These are phyloP conservation scores for Trachops cirrhosus DNA, from an alignment of 2,797 vertebrate species.

Conservation along the genomic window DNA sequence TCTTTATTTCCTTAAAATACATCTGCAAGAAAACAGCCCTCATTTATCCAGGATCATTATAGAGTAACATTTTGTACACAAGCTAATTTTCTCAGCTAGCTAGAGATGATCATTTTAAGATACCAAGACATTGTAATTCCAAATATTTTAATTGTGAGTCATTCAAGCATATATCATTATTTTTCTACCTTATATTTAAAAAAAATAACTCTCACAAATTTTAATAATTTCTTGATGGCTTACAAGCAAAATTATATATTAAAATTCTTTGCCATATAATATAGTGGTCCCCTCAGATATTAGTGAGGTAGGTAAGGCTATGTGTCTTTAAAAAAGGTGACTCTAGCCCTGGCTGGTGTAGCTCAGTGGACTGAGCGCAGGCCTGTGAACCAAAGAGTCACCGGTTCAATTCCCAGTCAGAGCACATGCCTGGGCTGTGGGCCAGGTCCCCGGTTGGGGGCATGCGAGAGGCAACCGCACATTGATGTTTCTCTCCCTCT, in stretches of 20 bases:
- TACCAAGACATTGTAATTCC: not conserved
- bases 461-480: no score
- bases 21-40: not conserved
- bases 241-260: not conserved
- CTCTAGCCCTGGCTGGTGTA: not conserved
- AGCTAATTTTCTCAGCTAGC: not conserved
- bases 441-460: no score
- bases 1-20: not conserved
- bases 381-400: no score
- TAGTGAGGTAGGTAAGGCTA: not conserved
- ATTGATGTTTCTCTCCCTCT: no score
- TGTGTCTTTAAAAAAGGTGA: not conserved
- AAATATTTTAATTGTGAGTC: not conserved
- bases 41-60: not conserved
- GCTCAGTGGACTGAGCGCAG: no score
- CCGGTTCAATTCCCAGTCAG: no score
- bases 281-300: not conserved
- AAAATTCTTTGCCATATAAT: not conserved
- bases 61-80: not conserved
- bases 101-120: not conserved
- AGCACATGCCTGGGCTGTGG: no score
- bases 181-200: not conserved
- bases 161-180: not conserved
- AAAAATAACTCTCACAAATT: not conserved
- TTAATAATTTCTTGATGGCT: not conserved